A percentile compares a stretch with the other conserved stretches of the same genome.
Conservation (phyloP, 2,888 invertebrate species). For the Cryptocephalus moraei region DNA sequence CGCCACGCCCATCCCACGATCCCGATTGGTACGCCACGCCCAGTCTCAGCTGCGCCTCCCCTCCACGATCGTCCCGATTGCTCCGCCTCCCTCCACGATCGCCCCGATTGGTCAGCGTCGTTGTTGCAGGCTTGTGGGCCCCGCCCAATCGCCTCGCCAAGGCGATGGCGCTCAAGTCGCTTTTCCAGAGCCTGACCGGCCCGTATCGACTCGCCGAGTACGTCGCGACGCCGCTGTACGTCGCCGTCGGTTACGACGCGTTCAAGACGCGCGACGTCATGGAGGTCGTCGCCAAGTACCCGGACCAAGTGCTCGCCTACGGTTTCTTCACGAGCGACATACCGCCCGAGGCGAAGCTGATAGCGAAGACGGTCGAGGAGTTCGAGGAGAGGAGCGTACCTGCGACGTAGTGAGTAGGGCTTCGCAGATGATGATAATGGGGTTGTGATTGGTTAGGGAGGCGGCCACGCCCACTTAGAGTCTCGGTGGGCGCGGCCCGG, state of each 20-base stretch:
- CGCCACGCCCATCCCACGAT: too few relatives aligned
- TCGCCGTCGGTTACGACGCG: conserved; percentile 58
- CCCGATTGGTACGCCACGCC: too few relatives aligned
- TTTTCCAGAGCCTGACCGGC: conserved; percentile 41
- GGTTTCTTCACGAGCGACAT: conserved; percentile 60
- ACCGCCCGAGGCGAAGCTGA: conserved; percentile 46
- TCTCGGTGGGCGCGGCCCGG: too few relatives aligned
- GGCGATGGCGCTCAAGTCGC: conserved; percentile 33
- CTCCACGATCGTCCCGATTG: too few relatives aligned
- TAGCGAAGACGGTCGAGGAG: conserved; percentile 52
- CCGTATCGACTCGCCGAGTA: conserved; percentile 49
- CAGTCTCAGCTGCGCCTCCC: too few relatives aligned
- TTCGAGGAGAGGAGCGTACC: conserved; percentile 47
- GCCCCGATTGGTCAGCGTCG: too few relatives aligned
- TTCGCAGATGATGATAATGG: too few relatives aligned
- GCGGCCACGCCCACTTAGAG: too few relatives aligned
- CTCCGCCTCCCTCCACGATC: too few relatives aligned
- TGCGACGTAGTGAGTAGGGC: conserved; percentile 45
- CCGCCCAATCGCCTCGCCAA: conserved; percentile 35
- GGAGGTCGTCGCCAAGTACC: conserved; percentile 40
- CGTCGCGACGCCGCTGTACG: conserved; percentile 51
- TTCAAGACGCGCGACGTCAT: conserved; percentile 55
- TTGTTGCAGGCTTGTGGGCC: conserved; percentile 35
- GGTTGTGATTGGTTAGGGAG: too few relatives aligned
- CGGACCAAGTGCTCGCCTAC: conserved; percentile 48